A percentile compares a stretch with the other conserved stretches of the same genome.
Conservation (phyloP, 92 coral and sea anemone genomes). For the Plumapathes pennacea region DNA sequence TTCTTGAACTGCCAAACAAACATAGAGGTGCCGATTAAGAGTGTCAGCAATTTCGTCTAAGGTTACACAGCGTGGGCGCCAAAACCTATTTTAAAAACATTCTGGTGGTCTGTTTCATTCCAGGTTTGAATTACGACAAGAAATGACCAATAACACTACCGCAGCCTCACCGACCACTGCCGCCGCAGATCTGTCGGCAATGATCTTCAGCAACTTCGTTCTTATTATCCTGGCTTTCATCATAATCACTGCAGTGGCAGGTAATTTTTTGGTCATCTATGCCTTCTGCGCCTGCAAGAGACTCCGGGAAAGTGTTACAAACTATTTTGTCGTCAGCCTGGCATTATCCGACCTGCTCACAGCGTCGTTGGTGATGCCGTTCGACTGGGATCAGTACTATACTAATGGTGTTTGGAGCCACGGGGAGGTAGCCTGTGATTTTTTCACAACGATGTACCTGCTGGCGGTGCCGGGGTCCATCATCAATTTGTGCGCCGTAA, state of each 20-base stretch:
- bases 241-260: constrained; percentile 50
- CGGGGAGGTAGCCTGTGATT: constrained; percentile 61
- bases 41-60: no score
- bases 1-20: no score
- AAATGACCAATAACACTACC: no score
- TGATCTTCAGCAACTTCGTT: constrained; percentile 36
- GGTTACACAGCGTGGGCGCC: no score
- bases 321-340: constrained; percentile 77
- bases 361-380: constrained; percentile 50
- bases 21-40: no score
- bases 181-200: no score
- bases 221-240: constrained; percentile 22
- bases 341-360: constrained; percentile 79
- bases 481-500: constrained; percentile 84
- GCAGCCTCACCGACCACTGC: no score
- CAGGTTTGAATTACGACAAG: no score
- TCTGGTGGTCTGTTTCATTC: no score
- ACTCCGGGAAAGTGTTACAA: constrained; percentile 67
- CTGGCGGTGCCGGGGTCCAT: constrained; percentile 73
- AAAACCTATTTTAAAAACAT: no score
- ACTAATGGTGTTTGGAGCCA: constrained; percentile 42
- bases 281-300: constrained; percentile 68
- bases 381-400: constrained; percentile 35
- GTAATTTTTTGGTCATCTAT: constrained; percentile 63
- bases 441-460: constrained; percentile 73